Evolutionary conservation across 2,113 vertebrate genomes (phyloP), one percentile per base, ranked within the genome.

Genomic region (human (Homo sapiens)): DNA sequence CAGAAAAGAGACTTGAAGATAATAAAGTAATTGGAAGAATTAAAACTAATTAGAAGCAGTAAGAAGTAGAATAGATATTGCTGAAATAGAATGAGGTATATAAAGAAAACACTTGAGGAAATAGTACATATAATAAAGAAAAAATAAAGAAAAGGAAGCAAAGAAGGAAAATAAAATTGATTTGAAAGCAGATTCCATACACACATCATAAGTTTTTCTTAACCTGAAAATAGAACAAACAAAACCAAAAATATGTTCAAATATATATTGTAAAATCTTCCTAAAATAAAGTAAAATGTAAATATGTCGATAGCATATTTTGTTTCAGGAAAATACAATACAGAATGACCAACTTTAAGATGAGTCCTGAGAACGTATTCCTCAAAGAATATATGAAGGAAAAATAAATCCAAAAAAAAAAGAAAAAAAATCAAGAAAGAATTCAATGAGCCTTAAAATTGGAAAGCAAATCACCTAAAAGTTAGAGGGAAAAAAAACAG

Each of bases 1-100:
- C 83, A 38, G 50, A 90, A 68, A 45, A 57, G 17, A 59, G 86
- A 89, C 23, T 59, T 96, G 23, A 87, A 81, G 27, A 68, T 43
- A 83, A 73, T 61, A 80, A 93, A 97, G 86, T 76, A 32, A 43
- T 40, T 61, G 90, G 9, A 81, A 22, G 64, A 93, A 93, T 50
- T 57, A 85, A 93, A 81, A 80, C 64, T 22, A 72, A 78, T 82
- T 40, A 82, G n/a, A 92, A 94, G 13, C 11, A 40, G 5, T 35
- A 57, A 79, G n/a, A 78, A 66, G 38, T 38, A 30, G 8, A 38
- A 48, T 17, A 80, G 8, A 90, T 89, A 12, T 8, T 32, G 30
- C 55, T 40, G 57, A 91, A 75, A 59, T n/a, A 61, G 50, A 72
- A 8, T 75, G 32, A 2, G 32, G 13, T 7, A 61, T 40, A n/a